These are phyloP conservation scores for Mantis religiosa DNA, from an alignment of 2,888 invertebrate species.

Conservation along the genomic window DNA sequence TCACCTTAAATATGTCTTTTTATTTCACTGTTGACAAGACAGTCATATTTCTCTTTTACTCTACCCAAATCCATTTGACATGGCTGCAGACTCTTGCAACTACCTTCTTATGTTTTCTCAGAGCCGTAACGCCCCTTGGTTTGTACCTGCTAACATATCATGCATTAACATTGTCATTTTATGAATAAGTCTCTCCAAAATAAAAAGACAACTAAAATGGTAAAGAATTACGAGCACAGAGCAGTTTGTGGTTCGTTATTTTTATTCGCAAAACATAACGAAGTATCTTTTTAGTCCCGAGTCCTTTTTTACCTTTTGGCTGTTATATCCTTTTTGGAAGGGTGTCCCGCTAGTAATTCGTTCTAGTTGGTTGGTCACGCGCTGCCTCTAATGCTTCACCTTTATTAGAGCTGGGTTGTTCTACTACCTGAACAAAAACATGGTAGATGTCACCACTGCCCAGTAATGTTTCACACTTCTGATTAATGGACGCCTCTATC, in stretches of 20 bases:
- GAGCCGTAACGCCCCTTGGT: too few species aligned
- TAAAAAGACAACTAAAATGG: background rate
- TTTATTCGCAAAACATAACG: slow-evolving; percentile 7
- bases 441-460: background rate
- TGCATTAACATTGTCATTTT: background rate
- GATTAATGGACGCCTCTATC: background rate
- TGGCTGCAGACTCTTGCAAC: too few species aligned
- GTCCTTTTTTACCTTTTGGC: background rate
- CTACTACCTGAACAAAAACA: background rate
- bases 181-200: background rate
- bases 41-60: too few species aligned
- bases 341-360: slow-evolving; percentile 8
- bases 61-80: too few species aligned
- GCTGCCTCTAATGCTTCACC: background rate
- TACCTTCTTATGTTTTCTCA: too few species aligned
- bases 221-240: background rate
- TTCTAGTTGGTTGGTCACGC: slow-evolving; percentile 11
- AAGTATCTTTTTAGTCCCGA: background rate
- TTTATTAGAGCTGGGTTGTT: background rate
- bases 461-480: background rate
- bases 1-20: too few species aligned
- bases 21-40: too few species aligned
- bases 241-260: background rate
- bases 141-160: background rate
- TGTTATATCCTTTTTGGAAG: slow-evolving; percentile 4